Evolutionary conservation across 2,797 vertebrate genomes (phyloP).

Genomic region (Platyrinchus mystaceus): DNA sequence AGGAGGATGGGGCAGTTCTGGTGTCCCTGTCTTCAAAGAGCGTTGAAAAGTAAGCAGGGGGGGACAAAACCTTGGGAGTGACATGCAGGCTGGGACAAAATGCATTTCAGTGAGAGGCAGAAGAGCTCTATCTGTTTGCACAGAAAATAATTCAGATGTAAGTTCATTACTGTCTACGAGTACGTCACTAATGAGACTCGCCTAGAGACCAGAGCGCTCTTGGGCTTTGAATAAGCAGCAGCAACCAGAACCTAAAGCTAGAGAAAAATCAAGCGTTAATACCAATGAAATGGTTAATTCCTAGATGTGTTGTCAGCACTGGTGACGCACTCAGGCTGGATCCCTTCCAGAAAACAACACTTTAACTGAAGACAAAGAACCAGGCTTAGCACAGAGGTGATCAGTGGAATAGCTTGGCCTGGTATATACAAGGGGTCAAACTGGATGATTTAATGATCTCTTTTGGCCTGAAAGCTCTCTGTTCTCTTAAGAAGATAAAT

Average conservation of each 20-base stretch:
- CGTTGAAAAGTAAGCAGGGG: neutral
- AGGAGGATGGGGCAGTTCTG: neutral
- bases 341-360: constrained; percentile 43
- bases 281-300: constrained; percentile 39
- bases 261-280: neutral
- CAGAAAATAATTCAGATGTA: neutral
- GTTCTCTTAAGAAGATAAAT: constrained; percentile 38
- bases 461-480: constrained; percentile 45
- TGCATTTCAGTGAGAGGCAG: neutral
- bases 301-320: neutral
- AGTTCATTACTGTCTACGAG: fast-evolving
- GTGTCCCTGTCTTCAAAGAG: neutral
- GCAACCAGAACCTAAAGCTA: neutral
- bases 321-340: constrained; percentile 53
- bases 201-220: neutral
- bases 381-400: constrained; percentile 36
- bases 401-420: constrained; percentile 52
- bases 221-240: neutral
- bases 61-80: neutral
- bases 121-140: neutral
- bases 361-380: constrained; percentile 52
- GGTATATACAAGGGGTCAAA: constrained; percentile 40
- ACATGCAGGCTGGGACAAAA: neutral
- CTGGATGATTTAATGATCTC: constrained; percentile 62
- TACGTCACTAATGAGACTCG: neutral